A percentile compares a stretch with the other conserved stretches of the same genome.
phyloP scores from a whole-genome alignment of 2,888 invertebrate genomes.

The Limenitis camilla region DNA sequence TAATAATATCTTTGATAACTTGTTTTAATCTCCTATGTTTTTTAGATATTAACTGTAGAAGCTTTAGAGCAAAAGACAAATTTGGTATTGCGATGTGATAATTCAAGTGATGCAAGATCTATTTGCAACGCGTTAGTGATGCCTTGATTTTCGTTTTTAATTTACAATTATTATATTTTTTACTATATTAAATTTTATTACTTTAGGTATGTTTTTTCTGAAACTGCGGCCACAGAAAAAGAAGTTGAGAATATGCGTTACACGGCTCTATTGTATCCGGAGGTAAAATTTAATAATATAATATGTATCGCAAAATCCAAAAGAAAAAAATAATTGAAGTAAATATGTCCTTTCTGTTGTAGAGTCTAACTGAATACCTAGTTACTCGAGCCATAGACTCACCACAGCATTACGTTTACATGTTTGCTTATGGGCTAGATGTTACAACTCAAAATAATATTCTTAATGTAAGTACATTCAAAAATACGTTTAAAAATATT shows the following conservation, averaged over 20 bases:
- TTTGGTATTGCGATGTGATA: constrained; percentile 43
- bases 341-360: background rate
- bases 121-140: constrained; percentile 45
- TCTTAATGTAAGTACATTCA: constrained; percentile 34
- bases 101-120: constrained; percentile 33
- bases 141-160: background rate
- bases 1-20: background rate
- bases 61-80: constrained; percentile 35
- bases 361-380: constrained; percentile 54
- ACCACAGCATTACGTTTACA: constrained; percentile 51
- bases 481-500: no score
- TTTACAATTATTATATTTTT: background rate
- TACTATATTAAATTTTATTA: background rate
- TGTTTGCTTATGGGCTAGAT: constrained; percentile 58
- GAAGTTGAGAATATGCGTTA: constrained; percentile 40
- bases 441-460: constrained; percentile 28
- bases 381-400: constrained; percentile 55
- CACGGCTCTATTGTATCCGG: constrained; percentile 39
- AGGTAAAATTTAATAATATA: constrained; percentile 32
- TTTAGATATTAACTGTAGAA: constrained; percentile 46
- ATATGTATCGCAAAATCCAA: no score
- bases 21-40: background rate
- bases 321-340: background rate
- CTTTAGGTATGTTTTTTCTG: constrained; percentile 51
- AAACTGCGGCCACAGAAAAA: constrained; percentile 34